These are phyloP conservation scores for Lordiphosa mommai DNA, from an alignment of 1,140 invertebrate species.

Conservation along the genomic window DNA sequence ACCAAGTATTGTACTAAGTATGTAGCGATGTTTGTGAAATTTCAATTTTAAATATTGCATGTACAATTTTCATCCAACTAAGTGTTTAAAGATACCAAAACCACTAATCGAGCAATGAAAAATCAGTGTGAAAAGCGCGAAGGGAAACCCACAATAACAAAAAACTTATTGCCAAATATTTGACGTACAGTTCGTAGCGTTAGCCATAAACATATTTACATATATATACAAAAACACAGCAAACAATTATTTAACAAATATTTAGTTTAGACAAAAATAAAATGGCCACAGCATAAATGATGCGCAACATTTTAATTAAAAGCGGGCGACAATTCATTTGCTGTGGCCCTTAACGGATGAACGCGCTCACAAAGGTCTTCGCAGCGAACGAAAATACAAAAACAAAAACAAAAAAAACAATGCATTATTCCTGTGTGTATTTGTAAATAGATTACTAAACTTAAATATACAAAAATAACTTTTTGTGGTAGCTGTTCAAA, in stretches of 20 bases:
- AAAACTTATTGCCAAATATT: conserved; percentile 77
- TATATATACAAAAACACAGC: conserved; percentile 38
- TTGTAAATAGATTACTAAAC: conserved; percentile 61
- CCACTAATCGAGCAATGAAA: conserved; percentile 23
- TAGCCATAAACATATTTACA: conserved; percentile 31
- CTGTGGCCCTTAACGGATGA: neutral
- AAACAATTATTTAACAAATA: conserved; percentile 63
- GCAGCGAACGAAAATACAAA: conserved; percentile 12
- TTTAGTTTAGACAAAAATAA: conserved; percentile 56
- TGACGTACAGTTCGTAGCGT: conserved; percentile 56
- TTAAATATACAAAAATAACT: conserved; percentile 34
- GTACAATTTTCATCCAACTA: conserved; percentile 39
- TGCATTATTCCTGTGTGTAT: conserved; percentile 43
- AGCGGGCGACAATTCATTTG: conserved; percentile 17
- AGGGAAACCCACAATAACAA: conserved; percentile 41
- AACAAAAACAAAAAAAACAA: conserved; percentile 38
- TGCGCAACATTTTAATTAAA: conserved; percentile 43
- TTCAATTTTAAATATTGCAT: conserved; percentile 58
- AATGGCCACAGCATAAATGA: conserved; percentile 14
- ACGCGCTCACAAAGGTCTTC: conserved; percentile 1
- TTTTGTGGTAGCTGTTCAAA: conserved; percentile 50
- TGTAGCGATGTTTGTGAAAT: conserved; percentile 35
- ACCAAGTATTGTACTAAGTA: conserved; percentile 12
- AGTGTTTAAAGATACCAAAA: conserved; percentile 37
- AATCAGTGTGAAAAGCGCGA: conserved; percentile 45